These are phyloP conservation scores for Trichacis sp. DNA, from an alignment of 2,888 invertebrate species.

Conservation along the genomic window DNA sequence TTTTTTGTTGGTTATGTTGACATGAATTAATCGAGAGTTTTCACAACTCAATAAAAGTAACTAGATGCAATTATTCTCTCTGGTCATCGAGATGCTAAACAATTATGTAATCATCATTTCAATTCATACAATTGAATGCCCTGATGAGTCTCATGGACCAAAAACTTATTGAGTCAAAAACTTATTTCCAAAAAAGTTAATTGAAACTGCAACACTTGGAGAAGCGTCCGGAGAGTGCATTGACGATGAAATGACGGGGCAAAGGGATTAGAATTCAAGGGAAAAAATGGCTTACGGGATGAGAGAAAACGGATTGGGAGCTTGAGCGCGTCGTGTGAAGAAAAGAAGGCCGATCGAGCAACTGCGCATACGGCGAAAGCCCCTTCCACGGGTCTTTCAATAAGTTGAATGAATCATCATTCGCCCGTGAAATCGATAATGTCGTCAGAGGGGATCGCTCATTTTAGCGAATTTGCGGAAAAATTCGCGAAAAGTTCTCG, in stretches of 20 bases:
- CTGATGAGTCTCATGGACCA: no score
- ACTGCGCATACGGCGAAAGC: constrained; percentile 9
- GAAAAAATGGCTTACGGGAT: constrained; percentile 30
- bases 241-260: constrained; percentile 25
- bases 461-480: background rate
- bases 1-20: no score
- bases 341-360: constrained; percentile 15
- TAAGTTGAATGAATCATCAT: constrained; percentile 14
- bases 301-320: constrained; percentile 11
- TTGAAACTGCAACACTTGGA: background rate
- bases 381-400: constrained; percentile 12
- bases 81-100: no score
- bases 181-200: no score
- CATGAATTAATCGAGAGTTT: no score
- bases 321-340: constrained; percentile 13
- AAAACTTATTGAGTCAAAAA: no score
- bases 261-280: constrained; percentile 39
- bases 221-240: constrained; percentile 4
- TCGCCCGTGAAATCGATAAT: constrained; percentile 1
- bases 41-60: no score
- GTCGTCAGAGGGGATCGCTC: background rate
- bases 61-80: no score
- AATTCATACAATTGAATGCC: no score
- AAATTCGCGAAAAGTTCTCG: background rate
- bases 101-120: no score